Evolutionary conservation across 2,888 invertebrate species (phyloP).

Genomic region (Acleris emargana): DNA sequence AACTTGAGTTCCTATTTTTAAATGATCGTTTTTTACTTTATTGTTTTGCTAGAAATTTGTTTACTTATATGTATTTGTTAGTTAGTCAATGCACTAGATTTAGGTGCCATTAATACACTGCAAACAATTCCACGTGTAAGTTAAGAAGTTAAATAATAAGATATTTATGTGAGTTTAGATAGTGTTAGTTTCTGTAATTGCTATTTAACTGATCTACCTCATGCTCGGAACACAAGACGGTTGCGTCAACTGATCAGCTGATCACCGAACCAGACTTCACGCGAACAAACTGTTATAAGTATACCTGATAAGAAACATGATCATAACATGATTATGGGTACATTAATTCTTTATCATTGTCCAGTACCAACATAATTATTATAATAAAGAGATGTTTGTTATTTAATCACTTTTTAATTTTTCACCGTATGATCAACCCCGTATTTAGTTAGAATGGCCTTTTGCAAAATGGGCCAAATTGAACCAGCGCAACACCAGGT

Average conservation of each 20-base stretch:
- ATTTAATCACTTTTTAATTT: constrained; percentile 56
- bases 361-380: constrained; percentile 75
- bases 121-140: constrained; percentile 26
- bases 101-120: constrained; percentile 53
- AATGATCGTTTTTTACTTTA: constrained; percentile 54
- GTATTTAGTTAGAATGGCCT: not conserved
- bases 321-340: constrained; percentile 74
- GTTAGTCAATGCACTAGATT: constrained; percentile 49
- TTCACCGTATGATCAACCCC: constrained; percentile 21
- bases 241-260: constrained; percentile 46
- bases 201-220: constrained; percentile 69
- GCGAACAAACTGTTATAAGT: constrained; percentile 55
- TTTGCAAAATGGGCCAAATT: too few relatives aligned
- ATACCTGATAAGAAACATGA: constrained; percentile 74
- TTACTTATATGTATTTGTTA: constrained; percentile 54
- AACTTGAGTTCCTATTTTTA: constrained; percentile 79
- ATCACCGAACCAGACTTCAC: constrained; percentile 50
- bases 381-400: constrained; percentile 82
- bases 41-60: constrained; percentile 63
- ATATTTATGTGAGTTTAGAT: constrained; percentile 39
- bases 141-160: constrained; percentile 34
- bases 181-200: constrained; percentile 43
- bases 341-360: constrained; percentile 81
- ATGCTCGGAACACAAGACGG: constrained; percentile 60
- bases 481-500: too few relatives aligned